Evolutionary conservation across 2,113 vertebrate species (phyloP).

Genomic region (Anoura caudifer): DNA sequence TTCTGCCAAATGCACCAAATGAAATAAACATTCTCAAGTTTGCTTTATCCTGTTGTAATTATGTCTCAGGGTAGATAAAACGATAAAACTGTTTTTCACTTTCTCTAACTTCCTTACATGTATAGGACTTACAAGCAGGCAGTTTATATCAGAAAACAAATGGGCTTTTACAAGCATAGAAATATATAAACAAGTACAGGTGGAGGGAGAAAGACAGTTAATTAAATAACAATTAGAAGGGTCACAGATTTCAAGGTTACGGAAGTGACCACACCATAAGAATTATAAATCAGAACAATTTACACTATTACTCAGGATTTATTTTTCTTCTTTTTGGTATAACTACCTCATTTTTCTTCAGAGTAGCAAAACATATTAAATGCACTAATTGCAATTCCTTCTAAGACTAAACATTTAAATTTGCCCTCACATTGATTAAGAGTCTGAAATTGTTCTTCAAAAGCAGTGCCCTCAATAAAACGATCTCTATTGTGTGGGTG

Average conservation of each 20-base stretch:
- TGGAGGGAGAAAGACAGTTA: not conserved
- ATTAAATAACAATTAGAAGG: conserved; percentile 60
- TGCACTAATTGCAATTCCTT: not conserved
- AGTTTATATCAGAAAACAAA: conserved; percentile 19
- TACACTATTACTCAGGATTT: not conserved
- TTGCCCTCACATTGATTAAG: not conserved
- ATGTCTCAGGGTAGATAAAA: conserved; percentile 44
- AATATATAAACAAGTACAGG: conserved; percentile 26
- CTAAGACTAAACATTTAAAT: not conserved
- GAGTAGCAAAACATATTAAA: not conserved
- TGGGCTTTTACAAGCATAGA: conserved; percentile 29
- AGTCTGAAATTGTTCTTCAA: not conserved
- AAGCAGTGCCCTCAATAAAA: not conserved
- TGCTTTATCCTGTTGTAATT: conserved; percentile 63
- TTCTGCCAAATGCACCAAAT: conserved; percentile 34
- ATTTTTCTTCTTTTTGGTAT: not conserved
- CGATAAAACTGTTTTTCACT: conserved; percentile 52
- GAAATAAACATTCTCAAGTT: conserved; percentile 62
- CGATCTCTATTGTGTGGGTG: not conserved
- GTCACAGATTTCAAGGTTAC: conserved; percentile 51
- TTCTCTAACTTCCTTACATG: not conserved
- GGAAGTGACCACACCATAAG: not conserved
- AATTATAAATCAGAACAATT: not conserved
- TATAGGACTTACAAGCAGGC: not conserved
- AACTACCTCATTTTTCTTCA: not conserved